Evolutionary conservation across 2,888 invertebrate genomes (phyloP).

Genomic region (Platynereis dumerilii): DNA sequence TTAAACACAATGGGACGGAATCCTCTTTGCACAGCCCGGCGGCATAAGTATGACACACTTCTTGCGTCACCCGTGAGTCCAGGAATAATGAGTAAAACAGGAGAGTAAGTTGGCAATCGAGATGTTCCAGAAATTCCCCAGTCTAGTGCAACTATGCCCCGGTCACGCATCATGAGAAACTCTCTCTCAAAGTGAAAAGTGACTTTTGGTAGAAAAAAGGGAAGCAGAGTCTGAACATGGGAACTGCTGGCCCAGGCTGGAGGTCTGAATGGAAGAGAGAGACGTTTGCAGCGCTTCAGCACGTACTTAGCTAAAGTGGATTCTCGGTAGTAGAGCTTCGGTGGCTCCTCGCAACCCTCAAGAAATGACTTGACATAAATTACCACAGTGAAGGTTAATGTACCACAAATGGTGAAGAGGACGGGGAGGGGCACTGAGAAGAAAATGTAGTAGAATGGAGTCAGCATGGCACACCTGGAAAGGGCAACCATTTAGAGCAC

Average conservation of each 20-base stretch:
- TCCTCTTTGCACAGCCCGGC: conserved; percentile 43
- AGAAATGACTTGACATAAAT: conserved; percentile 11
- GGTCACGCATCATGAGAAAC: conserved; percentile 52
- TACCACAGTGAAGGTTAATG: conserved; percentile 1
- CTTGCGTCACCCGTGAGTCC: conserved; percentile 46
- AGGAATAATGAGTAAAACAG: conserved; percentile 49
- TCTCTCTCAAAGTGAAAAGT: conserved; percentile 42
- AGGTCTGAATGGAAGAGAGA: conserved; percentile 44
- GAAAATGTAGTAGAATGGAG: conserved; percentile 15
- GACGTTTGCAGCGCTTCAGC: conserved; percentile 44
- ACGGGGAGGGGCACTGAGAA: conserved; percentile 22
- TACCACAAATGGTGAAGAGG: conserved; percentile 10
- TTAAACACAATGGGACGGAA: conserved; percentile 53
- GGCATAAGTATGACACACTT: conserved; percentile 40
- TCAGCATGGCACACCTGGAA: conserved; percentile 9
- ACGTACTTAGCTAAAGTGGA: conserved; percentile 50
- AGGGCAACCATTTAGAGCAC: too few species aligned
- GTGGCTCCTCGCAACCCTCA: conserved; percentile 5
- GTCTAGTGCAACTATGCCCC: conserved; percentile 53
- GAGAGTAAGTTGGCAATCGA: conserved; percentile 35
- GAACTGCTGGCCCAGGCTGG: conserved; percentile 46
- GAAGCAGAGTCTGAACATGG: conserved; percentile 51
- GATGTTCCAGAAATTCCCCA: conserved; percentile 41
- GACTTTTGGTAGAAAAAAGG: conserved; percentile 33
- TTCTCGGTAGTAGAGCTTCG: conserved; percentile 47